Evolutionary conservation across 2,888 invertebrate genomes (phyloP).

Genomic region (Ecdyonurus torrentis): DNA sequence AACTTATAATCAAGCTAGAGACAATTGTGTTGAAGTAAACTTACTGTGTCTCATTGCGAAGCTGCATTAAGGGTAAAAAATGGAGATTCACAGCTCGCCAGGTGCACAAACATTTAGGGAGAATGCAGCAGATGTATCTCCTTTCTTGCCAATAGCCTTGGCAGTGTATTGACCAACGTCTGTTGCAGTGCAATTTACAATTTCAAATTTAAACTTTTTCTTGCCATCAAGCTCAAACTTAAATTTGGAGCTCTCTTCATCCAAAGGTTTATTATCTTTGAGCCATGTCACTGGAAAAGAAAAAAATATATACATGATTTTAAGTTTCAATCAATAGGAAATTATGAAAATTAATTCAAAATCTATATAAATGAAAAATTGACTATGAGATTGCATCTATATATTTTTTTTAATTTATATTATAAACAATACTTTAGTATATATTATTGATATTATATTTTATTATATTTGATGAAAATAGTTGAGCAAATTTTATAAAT

Average conservation of each 20-base stretch:
- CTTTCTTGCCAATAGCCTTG: conserved; percentile 69
- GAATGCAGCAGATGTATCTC: conserved; percentile 69
- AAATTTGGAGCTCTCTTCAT: conserved; percentile 58
- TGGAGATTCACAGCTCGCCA: conserved; percentile 22
- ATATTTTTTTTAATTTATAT: too few species aligned
- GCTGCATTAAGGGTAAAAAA: too few species aligned
- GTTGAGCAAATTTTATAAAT: too few species aligned
- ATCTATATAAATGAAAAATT: too few species aligned
- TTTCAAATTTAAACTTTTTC: conserved; percentile 59
- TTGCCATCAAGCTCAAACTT: conserved; percentile 69
- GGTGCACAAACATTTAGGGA: conserved; percentile 58
- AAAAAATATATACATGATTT: conserved; percentile 4
- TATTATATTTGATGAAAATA: too few species aligned
- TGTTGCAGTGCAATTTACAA: conserved; percentile 51
- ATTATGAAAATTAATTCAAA: too few species aligned
- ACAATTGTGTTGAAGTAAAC: too few species aligned
- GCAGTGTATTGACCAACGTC: conserved; percentile 83
- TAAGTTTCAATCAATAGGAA: neutral
- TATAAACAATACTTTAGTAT: too few species aligned
- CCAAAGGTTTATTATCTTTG: conserved; percentile 81
- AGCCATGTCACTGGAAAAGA: conserved; percentile 47
- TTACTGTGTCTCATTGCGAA: too few species aligned
- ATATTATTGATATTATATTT: too few species aligned
- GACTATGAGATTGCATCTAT: too few species aligned
- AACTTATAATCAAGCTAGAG: too few species aligned